These are phyloP conservation scores for Bucco capensis DNA, from an alignment of 2,113 vertebrate species.

Conservation along the genomic window DNA sequence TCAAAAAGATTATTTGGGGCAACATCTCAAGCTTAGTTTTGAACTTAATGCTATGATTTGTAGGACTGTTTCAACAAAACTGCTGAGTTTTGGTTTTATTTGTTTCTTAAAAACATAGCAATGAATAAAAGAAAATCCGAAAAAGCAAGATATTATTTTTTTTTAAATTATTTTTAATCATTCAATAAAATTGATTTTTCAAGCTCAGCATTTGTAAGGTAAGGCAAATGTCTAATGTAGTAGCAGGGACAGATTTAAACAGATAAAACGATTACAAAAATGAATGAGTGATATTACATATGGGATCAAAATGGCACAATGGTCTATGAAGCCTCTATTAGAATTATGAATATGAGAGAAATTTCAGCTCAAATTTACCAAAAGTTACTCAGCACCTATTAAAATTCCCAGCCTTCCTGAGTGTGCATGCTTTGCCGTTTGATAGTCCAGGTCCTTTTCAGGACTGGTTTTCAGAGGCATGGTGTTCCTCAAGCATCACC, in stretches of 20 bases:
- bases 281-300: background rate
- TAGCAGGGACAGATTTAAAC: background rate
- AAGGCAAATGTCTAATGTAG: background rate
- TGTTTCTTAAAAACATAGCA: background rate
- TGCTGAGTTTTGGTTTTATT: background rate
- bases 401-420: background rate
- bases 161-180: background rate
- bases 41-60: background rate
- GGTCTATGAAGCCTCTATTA: background rate
- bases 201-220: background rate
- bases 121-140: background rate
- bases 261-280: background rate
- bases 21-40: background rate
- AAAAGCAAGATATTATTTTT: background rate
- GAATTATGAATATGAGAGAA: background rate
- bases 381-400: background rate
- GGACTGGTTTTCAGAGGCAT: background rate
- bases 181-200: background rate
- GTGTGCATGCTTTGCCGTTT: background rate
- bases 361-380: background rate
- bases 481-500: background rate
- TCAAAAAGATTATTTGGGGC: background rate
- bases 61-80: background rate
- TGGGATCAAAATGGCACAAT: background rate
- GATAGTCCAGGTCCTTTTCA: background rate